These are phyloP conservation scores for Psilopsiagon aurifrons DNA, from an alignment of 2,113 vertebrate genomes.

Conservation along the genomic window DNA sequence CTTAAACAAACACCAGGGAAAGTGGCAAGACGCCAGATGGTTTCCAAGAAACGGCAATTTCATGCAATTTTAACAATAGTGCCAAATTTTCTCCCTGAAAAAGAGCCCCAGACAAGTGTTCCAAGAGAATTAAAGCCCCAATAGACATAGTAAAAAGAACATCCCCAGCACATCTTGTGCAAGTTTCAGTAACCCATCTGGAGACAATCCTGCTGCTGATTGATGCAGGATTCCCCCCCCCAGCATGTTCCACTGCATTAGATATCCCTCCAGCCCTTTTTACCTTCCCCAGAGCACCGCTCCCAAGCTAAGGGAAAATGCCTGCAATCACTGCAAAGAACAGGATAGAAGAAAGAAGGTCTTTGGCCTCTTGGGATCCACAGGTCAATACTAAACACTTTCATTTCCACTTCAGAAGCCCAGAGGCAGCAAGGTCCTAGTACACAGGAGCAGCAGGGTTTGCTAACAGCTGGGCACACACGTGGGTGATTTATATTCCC, in stretches of 20 bases:
- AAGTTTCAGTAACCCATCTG: not conserved
- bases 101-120: not conserved
- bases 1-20: not conserved
- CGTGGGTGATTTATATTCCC: not conserved
- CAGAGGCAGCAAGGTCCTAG: fast-evolving
- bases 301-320: not conserved
- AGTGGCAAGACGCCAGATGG: fast-evolving
- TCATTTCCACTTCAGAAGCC: not conserved
- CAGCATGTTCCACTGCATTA: fast-evolving
- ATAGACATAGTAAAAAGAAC: fast-evolving
- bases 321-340: fast-evolving
- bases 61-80: fast-evolving
- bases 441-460: fast-evolving
- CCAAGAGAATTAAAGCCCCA: not conserved
- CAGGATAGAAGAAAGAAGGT: not conserved
- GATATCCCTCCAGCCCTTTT: not conserved
- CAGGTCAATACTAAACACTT: not conserved
- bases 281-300: not conserved
- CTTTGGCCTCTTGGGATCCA: not conserved
- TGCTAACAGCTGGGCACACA: not conserved
- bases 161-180: not conserved
- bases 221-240: no score
- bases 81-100: not conserved
- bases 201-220: not conserved
- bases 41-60: fast-evolving